phyloP scores from a whole-genome alignment of 2,113 vertebrate species.

The Tychaedon coryphoeus region DNA sequence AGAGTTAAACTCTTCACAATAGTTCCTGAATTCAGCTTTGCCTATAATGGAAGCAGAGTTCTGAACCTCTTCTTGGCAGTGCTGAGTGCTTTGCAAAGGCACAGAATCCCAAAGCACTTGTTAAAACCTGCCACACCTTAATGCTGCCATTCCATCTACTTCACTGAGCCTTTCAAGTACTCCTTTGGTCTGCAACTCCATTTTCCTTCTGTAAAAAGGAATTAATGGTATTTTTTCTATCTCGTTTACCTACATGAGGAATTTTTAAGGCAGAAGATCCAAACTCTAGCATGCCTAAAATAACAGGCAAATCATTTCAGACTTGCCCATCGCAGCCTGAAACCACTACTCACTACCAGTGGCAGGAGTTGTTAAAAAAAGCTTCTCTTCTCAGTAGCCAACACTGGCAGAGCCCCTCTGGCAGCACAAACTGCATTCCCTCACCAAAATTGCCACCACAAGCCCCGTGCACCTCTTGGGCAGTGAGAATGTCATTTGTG shows the following conservation, averaged over 20 bases:
- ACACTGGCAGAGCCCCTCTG: fast-evolving
- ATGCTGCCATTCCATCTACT: not conserved
- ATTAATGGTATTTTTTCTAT: not conserved
- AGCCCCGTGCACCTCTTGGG: fast-evolving
- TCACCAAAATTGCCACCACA: not conserved
- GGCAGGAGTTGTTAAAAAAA: not conserved
- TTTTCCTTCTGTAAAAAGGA: not conserved
- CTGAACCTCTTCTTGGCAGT: not conserved
- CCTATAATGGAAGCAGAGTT: not conserved
- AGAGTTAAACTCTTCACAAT: not conserved
- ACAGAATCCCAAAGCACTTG: not conserved
- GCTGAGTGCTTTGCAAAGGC: not conserved
- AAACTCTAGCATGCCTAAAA: not conserved
- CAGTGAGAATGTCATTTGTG: fast-evolving
- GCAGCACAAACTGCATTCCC: fast-evolving
- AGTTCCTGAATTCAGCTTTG: not conserved
- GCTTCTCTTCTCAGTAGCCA: not conserved
- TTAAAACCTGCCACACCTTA: not conserved
- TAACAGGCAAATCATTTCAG: not conserved
- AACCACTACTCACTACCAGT: not conserved
- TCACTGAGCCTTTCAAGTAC: not conserved
- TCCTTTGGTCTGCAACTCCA: not conserved
- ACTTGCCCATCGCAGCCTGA: not conserved
- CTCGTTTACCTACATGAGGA: not conserved
- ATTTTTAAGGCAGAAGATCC: not conserved